Evolutionary conservation across 2,888 invertebrate genomes (phyloP).

Genomic region (Frankliniella intonsa): DNA sequence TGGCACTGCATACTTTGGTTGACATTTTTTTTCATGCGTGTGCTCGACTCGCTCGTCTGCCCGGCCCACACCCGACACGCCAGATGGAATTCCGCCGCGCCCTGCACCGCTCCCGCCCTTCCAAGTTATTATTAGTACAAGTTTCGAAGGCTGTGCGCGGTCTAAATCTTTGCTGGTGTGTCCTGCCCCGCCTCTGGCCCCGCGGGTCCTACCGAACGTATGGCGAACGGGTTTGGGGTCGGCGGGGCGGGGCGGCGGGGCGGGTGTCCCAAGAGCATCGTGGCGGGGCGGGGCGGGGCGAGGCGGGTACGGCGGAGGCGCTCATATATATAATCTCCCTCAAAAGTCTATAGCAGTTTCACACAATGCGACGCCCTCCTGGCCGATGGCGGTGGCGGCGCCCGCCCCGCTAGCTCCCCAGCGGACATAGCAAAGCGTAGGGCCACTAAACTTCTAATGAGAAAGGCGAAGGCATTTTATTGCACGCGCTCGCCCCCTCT

Average conservation of each 20-base stretch:
- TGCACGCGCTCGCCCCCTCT: neutral
- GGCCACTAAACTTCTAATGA: constrained; percentile 25
- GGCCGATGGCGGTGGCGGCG: neutral
- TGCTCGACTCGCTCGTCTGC: too few relatives aligned
- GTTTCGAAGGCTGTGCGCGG: too few relatives aligned
- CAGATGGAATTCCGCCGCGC: too few relatives aligned
- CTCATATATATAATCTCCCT: constrained; percentile 1
- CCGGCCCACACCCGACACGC: too few relatives aligned
- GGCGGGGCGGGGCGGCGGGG: neutral
- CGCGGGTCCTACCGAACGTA: too few relatives aligned
- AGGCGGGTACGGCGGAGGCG: neutral
- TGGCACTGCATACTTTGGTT: too few relatives aligned
- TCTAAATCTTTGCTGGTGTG: too few relatives aligned
- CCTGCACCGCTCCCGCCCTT: too few relatives aligned
- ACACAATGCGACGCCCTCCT: constrained; percentile 3
- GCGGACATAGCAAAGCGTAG: neutral
- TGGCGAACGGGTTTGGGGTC: neutral
- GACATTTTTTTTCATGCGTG: too few relatives aligned
- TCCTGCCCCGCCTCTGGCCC: too few relatives aligned
- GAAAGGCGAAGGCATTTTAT: constrained; percentile 4
- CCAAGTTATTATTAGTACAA: too few relatives aligned
- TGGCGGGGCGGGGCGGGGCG: neutral
- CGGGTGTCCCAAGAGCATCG: neutral
- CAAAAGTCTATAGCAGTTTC: neutral
- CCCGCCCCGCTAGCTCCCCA: neutral